Base-by-base conservation (phyloP, 2,797 vertebrate species). In the Phrynocephalus forsythii region DNA sequence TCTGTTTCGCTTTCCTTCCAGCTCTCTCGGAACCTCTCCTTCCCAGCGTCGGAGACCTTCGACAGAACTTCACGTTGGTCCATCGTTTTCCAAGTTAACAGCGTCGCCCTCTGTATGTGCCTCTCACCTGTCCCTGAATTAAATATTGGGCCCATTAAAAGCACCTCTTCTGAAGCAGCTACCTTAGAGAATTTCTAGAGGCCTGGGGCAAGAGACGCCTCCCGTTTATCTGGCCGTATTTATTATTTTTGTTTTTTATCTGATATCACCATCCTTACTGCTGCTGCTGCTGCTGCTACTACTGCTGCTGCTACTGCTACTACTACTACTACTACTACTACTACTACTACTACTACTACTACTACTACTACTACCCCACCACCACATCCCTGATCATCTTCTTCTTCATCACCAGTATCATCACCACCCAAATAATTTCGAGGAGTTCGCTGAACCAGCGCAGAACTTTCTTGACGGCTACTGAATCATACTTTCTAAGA, bases 21-120 rank as follows among this genome's bases (percentile, higher is more conserved):
- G 91, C 93, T 94, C 71, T 91, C 86, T 91, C 86, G 92, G 88
- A 83, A 26, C 22, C 22, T 71, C 85, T 69, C 87, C 52, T 75
- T 84, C 79, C 89, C 88, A 87, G 88, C 50, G 73, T 48, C 83
- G 67, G 76, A 90, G 92, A 92, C 86, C 84, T 90, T 67, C 67
- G 87, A 76, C 30, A 63, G 85, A 86, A 90, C 86, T 90, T 82
- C 77, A 33, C 63, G 26, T 88, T n/a, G 52, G 48, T 71, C 87
- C 78, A 91, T 38, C 86, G 69, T 86, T 83, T 83, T 77, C 84
- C 89, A 15, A 93, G 88, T 44, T 69, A 86, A 91, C 90, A 82
- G 89, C 30, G 78, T 44, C 84, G 52, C 20, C 81, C 28, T 33
- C 79, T 30, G 44, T 56, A 56, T 52, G 20, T 68, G n/a, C 68